phyloP scores from a whole-genome alignment of 2,113 vertebrate genomes.

The Triplophysa tibetana region DNA sequence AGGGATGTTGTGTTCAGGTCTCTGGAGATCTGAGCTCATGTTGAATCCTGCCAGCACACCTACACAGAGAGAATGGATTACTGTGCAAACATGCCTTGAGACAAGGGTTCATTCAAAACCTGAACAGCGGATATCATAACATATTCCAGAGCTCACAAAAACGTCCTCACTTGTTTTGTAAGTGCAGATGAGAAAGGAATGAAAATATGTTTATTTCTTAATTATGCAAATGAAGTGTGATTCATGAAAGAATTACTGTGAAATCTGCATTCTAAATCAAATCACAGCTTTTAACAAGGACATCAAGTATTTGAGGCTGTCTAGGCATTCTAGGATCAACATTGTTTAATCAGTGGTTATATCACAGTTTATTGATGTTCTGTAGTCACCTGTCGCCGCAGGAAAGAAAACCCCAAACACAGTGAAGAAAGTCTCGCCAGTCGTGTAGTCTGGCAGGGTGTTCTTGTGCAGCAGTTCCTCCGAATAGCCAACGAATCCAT shows the following conservation, averaged over 20 bases:
- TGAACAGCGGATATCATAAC: not conserved
- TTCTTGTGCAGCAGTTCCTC: constrained; percentile 82
- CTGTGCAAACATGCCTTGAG: constrained; percentile 10
- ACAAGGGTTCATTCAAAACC: constrained; percentile 8
- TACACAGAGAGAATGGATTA: constrained; percentile 60
- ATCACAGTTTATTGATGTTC: not conserved
- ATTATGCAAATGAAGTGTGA: not conserved
- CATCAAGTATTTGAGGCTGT: not conserved
- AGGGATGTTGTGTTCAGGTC: constrained; percentile 88
- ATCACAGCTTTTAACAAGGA: not conserved
- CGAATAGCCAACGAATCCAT: constrained; percentile 89
- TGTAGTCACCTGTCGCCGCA: constrained; percentile 86
- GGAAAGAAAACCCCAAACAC: constrained; percentile 98
- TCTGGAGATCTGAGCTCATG: constrained; percentile 95
- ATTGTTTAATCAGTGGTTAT: not conserved
- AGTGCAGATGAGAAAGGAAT: not conserved
- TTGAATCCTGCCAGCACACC: constrained; percentile 99
- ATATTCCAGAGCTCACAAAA: constrained; percentile 1
- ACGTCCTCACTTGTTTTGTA: not conserved
- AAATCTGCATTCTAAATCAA: not conserved
- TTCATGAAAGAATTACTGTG: not conserved
- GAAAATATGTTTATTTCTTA: too few relatives aligned
- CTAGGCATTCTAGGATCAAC: not conserved
- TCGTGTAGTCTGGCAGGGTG: constrained; percentile 84
- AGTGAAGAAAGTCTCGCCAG: constrained; percentile 91